A percentile compares a stretch with the other conserved stretches of the same genome.
Conservation (phyloP, 2,888 invertebrate species). For the Tridacna crocea region DNA sequence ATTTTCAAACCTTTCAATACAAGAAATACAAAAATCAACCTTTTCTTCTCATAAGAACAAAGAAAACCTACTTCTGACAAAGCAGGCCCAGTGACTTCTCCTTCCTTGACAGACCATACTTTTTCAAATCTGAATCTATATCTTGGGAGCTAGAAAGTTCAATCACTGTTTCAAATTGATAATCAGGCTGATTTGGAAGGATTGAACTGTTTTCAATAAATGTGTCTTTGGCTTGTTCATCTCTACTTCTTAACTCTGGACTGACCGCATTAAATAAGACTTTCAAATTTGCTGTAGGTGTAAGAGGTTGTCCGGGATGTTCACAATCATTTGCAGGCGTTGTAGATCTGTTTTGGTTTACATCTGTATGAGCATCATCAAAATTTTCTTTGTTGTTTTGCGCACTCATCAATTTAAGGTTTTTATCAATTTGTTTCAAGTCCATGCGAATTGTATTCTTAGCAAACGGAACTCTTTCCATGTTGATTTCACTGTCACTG, state of each 20-base stretch:
- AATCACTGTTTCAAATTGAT: conserved; percentile 61
- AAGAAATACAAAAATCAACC: too few relatives aligned
- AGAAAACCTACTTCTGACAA: conserved; percentile 80
- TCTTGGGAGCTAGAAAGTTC: conserved; percentile 41
- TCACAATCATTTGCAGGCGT: conserved; percentile 62
- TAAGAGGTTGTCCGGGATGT: conserved; percentile 84
- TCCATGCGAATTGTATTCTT: conserved; percentile 63
- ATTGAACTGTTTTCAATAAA: conserved; percentile 54
- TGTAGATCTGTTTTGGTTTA: conserved; percentile 57
- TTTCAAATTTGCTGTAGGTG: conserved; percentile 89
- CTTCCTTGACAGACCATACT: conserved; percentile 74
- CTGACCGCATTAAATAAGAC: conserved; percentile 88
- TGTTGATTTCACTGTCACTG: conserved; percentile 65
- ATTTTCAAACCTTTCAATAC: too few relatives aligned
- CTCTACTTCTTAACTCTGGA: conserved; percentile 80
- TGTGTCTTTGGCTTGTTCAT: conserved; percentile 58
- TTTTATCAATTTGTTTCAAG: conserved; percentile 56
- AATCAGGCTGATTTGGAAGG: conserved; percentile 9
- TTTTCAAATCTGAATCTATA: conserved; percentile 28
- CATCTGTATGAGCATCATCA: conserved; percentile 33
- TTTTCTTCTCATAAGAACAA: conserved; percentile 3
- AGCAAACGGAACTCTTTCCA: conserved; percentile 68
- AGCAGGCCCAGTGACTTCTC: conserved; percentile 83
- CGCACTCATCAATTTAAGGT: conserved; percentile 48
- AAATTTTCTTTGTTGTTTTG: conserved; percentile 62